These are phyloP conservation scores for Tragelaphus strepsiceros DNA, from an alignment of 2,113 vertebrate genomes.

Conservation along the genomic window DNA sequence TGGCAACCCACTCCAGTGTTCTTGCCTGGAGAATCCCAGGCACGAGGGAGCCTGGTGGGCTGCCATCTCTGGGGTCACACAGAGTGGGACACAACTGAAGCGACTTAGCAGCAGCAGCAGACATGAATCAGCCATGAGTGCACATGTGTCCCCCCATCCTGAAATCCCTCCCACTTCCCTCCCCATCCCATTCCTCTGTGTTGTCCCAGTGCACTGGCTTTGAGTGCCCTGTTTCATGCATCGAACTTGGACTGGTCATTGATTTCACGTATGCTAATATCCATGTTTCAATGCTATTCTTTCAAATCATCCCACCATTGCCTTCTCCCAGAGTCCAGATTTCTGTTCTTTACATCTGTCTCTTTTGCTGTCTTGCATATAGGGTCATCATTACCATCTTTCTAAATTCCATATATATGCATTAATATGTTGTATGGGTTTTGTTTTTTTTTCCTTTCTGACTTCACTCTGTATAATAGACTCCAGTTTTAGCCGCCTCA, in stretches of 20 bases:
- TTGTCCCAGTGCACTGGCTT: not conserved
- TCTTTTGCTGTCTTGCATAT: not conserved
- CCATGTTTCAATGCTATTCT: not conserved
- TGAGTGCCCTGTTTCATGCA: not conserved
- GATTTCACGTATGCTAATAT: not conserved
- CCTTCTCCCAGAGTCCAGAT: not conserved
- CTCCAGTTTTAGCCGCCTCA: not conserved
- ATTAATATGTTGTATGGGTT: not conserved
- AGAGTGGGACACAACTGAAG: too few relatives aligned
- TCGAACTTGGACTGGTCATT: not conserved
- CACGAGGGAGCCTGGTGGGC: too few relatives aligned
- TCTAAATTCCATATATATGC: not conserved
- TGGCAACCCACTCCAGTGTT: too few relatives aligned
- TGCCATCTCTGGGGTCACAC: too few relatives aligned
- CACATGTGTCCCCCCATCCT: not conserved
- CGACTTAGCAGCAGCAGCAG: too few relatives aligned
- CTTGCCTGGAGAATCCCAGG: too few relatives aligned
- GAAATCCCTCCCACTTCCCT: not conserved
- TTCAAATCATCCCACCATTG: not conserved
- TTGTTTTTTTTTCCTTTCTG: not conserved
- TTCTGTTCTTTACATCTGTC: not conserved
- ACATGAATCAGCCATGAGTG: not conserved
- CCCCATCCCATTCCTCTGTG: not conserved
- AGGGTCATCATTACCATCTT: not conserved
- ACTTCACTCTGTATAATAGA: not conserved